Percentiles rank a stretch among this genome's conserved stretches.
These are phyloP conservation scores for Ctena decussata DNA, from an alignment of 2,888 invertebrate species.

Conservation along the genomic window DNA sequence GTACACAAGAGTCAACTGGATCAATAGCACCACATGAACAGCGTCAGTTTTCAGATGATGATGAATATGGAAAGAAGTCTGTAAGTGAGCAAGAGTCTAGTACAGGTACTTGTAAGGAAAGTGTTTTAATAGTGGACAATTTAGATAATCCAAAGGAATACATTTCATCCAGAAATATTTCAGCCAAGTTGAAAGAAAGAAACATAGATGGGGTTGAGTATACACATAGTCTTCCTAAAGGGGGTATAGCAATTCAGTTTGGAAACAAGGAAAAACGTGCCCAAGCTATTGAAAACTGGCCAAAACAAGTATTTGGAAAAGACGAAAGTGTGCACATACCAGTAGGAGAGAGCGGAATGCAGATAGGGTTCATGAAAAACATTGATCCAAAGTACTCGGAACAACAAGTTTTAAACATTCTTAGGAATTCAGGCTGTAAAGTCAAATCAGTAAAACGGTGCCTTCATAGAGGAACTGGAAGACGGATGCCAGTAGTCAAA, in stretches of 20 bases:
- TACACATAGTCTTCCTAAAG: neutral
- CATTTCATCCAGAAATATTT: neutral
- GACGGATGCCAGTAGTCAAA: neutral
- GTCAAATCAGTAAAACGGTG: too few relatives aligned
- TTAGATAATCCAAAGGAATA: neutral
- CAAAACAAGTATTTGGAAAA: neutral
- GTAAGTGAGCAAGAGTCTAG: neutral
- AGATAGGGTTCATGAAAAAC: neutral
- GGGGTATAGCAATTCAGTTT: neutral
- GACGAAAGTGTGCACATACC: neutral
- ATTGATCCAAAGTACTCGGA: neutral
- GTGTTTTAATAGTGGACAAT: neutral
- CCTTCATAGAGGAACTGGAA: neutral
- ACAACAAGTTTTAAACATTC: too few relatives aligned
- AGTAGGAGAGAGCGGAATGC: neutral
- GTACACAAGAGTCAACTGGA: too few relatives aligned
- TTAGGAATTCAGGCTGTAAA: too few relatives aligned
- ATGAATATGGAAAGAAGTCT: neutral
- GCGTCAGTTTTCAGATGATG: neutral
- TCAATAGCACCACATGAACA: too few relatives aligned
- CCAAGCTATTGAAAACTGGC: neutral
- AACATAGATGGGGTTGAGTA: neutral
- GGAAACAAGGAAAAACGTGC: neutral
- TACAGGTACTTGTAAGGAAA: neutral
- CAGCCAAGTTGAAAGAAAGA: neutral